A percentile compares a stretch with the other conserved stretches of the same genome.
Evolutionary conservation across 2,888 invertebrate species (phyloP).

Genomic region (Ethmia dodecea): DNA sequence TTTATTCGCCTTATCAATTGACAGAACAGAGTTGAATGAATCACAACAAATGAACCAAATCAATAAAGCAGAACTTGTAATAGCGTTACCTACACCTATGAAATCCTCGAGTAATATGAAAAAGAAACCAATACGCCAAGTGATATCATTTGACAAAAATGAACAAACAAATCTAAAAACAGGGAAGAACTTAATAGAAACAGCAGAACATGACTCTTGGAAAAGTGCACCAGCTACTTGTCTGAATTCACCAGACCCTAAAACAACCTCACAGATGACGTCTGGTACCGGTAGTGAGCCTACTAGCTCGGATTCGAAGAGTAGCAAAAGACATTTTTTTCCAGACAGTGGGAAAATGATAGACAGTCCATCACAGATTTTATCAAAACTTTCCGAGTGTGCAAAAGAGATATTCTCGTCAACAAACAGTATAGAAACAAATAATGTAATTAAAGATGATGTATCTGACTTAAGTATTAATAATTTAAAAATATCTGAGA

Average conservation of each 20-base stretch:
- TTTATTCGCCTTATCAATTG: slow-evolving; percentile 94
- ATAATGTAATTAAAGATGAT: slow-evolving; percentile 54
- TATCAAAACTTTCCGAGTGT: slow-evolving; percentile 65
- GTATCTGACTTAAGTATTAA: slow-evolving; percentile 60
- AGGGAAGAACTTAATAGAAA: slow-evolving; percentile 29
- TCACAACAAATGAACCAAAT: slow-evolving; percentile 66
- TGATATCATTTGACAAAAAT: slow-evolving; percentile 70
- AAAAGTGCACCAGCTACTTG: slow-evolving; percentile 81
- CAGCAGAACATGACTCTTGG: slow-evolving; percentile 44
- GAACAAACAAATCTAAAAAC: slow-evolving; percentile 38
- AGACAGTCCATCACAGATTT: slow-evolving; percentile 67
- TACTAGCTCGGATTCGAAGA: slow-evolving; percentile 60
- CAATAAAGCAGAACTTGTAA: slow-evolving; percentile 81
- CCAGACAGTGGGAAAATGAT: slow-evolving; percentile 65
- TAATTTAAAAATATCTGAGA: slow-evolving; percentile 66
- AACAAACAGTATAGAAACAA: slow-evolving; percentile 61
- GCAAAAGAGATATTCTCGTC: slow-evolving; percentile 73
- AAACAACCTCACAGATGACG: slow-evolving; percentile 40
- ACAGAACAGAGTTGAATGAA: slow-evolving; percentile 88
- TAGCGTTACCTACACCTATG: slow-evolving; percentile 81
- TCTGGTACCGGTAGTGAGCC: slow-evolving; percentile 64
- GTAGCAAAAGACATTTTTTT: slow-evolving; percentile 61
- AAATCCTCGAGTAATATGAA: slow-evolving; percentile 56
- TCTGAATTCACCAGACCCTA: slow-evolving; percentile 77
- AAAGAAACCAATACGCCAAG: slow-evolving; percentile 63